Evolutionary conservation across 1,140 invertebrate genomes (phyloP).

Genomic region (Solen grandis): DNA sequence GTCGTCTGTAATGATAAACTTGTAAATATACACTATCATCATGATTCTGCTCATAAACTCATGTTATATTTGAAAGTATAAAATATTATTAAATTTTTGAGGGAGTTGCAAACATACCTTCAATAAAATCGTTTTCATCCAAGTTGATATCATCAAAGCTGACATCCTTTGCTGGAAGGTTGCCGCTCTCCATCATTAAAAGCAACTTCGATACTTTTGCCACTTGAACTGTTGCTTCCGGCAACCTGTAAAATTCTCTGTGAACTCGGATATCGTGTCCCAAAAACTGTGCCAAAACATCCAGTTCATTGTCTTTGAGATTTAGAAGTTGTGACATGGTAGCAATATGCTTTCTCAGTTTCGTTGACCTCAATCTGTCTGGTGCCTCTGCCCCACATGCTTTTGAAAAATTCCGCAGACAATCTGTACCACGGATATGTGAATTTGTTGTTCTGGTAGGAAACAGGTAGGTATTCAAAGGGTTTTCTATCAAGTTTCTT

Average conservation of each 20-base stretch:
- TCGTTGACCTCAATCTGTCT: neutral
- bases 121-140: too few relatives aligned
- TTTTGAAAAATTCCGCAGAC: neutral
- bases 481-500: neutral
- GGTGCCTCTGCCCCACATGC: neutral
- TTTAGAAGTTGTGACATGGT: slow-evolving; percentile 40
- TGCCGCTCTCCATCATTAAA: slow-evolving; percentile 17
- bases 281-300: slow-evolving; percentile 28
- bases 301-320: slow-evolving; percentile 39
- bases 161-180: too few relatives aligned
- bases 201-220: slow-evolving; percentile 30
- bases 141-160: too few relatives aligned
- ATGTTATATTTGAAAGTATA: too few relatives aligned
- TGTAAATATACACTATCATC: too few relatives aligned
- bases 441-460: neutral
- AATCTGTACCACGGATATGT: neutral
- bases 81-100: too few relatives aligned
- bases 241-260: slow-evolving; percentile 30
- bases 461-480: neutral
- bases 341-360: slow-evolving; percentile 43
- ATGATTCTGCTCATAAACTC: too few relatives aligned
- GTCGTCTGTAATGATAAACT: too few relatives aligned
- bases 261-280: slow-evolving; percentile 54
- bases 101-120: too few relatives aligned
- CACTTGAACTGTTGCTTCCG: slow-evolving; percentile 28